Evolutionary conservation across 2,888 invertebrate genomes (phyloP).

Genomic region (Amiota mariae): DNA sequence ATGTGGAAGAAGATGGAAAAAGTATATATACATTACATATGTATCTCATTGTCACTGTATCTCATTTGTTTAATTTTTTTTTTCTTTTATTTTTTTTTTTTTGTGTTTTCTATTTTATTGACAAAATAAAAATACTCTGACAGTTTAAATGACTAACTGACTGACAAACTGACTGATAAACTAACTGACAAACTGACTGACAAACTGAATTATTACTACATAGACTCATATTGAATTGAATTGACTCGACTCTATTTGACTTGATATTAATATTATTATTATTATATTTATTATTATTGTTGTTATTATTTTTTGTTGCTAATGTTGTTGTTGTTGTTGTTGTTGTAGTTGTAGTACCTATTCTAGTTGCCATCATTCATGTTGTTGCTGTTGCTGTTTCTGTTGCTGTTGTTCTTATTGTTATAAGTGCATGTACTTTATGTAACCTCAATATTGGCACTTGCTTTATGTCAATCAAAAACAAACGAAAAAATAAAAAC

Average conservation of each 20-base stretch:
- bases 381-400: conserved; percentile 28
- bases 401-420: conserved; percentile 11
- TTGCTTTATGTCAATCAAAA: conserved; percentile 30
- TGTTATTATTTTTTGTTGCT: background rate
- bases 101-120: background rate
- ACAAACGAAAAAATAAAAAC: conserved; percentile 37
- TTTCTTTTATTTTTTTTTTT: too few species aligned
- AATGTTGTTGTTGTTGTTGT: conserved; percentile 26
- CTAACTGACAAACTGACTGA: conserved; percentile 8
- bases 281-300: background rate
- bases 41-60: background rate
- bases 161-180: conserved; percentile 1
- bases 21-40: background rate
- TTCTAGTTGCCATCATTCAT: conserved; percentile 6
- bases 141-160: background rate
- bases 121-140: background rate
- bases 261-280: background rate
- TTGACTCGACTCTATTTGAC: background rate
- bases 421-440: conserved; percentile 41
- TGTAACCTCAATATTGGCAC: conserved; percentile 53
- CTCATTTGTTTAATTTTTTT: too few species aligned
- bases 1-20: background rate
- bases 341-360: background rate
- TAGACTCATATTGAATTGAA: too few species aligned
- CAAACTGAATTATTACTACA: background rate